phyloP scores from a whole-genome alignment of 2,797 vertebrate genomes.

The Clarias fuscus region DNA sequence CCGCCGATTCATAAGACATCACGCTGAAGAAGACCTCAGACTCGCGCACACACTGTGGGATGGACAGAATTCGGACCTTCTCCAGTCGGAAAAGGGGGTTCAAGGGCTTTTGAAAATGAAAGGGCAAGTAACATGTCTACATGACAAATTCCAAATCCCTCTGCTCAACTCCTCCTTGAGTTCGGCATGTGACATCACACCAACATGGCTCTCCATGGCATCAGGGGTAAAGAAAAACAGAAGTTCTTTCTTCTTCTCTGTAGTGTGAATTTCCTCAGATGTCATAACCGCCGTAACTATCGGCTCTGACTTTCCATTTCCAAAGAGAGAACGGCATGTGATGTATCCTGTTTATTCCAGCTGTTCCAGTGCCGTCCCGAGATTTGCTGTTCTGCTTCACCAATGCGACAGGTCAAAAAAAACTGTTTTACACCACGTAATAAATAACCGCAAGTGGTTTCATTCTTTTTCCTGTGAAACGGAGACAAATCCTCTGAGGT shows the following conservation, averaged over 20 bases:
- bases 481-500: not conserved
- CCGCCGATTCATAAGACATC: not conserved
- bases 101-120: not conserved
- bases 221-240: not conserved
- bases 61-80: not conserved
- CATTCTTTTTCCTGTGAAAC: not conserved
- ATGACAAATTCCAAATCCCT: too few relatives aligned
- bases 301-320: not conserved
- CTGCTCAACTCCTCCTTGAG: not conserved
- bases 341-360: not conserved
- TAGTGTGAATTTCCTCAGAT: not conserved
- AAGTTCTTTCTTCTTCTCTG: not conserved
- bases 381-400: not conserved
- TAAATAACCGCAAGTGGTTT: not conserved
- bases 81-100: not conserved
- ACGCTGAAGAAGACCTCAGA: not conserved
- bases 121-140: not conserved
- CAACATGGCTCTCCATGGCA: not conserved
- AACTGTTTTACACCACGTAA: not conserved
- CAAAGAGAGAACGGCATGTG: not conserved
- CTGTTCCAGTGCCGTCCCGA: not conserved
- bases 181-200: not conserved
- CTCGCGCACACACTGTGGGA: not conserved
- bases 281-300: not conserved
- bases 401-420: too few relatives aligned